A percentile compares a stretch with the other conserved stretches of the same genome.
Conservation (phyloP, 2,888 invertebrate genomes). For the Mycalesis mineus region DNA sequence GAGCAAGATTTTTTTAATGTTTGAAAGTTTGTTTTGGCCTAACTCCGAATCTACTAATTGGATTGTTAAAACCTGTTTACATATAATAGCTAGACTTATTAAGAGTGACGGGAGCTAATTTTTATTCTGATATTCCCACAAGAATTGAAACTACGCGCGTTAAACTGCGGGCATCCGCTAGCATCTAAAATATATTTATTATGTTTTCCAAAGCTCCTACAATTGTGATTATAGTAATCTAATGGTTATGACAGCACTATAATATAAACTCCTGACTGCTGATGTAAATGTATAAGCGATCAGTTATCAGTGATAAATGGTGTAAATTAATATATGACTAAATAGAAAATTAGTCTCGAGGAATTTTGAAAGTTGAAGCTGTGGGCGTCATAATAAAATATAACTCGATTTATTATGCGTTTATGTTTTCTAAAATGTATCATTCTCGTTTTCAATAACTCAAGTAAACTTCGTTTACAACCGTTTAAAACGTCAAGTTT, state of each 20-base stretch:
- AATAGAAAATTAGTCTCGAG: slow-evolving; percentile 13
- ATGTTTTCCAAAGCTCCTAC: not conserved
- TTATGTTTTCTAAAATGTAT: not conserved
- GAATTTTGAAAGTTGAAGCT: not conserved
- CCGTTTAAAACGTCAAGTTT: too few species aligned
- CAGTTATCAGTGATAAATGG: slow-evolving; percentile 17
- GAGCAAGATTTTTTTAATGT: too few species aligned
- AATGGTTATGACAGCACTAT: slow-evolving; percentile 1
- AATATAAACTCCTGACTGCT: not conserved
- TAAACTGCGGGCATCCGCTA: too few species aligned
- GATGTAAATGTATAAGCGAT: not conserved
- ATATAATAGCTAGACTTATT: too few species aligned
- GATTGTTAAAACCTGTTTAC: too few species aligned
- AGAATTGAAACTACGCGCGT: too few species aligned
- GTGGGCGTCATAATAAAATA: not conserved
- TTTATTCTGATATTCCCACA: too few species aligned
- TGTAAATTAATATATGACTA: slow-evolving; percentile 10
- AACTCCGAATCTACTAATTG: too few species aligned
- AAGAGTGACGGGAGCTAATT: too few species aligned
- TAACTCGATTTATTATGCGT: not conserved
- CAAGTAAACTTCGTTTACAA: too few species aligned
- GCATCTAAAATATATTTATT: not conserved
- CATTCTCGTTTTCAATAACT: too few species aligned
- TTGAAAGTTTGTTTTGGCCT: too few species aligned
- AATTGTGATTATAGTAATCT: slow-evolving; percentile 3